These are phyloP conservation scores for Stigmatopora argus DNA, from an alignment of 2,113 vertebrate genomes.

Conservation along the genomic window DNA sequence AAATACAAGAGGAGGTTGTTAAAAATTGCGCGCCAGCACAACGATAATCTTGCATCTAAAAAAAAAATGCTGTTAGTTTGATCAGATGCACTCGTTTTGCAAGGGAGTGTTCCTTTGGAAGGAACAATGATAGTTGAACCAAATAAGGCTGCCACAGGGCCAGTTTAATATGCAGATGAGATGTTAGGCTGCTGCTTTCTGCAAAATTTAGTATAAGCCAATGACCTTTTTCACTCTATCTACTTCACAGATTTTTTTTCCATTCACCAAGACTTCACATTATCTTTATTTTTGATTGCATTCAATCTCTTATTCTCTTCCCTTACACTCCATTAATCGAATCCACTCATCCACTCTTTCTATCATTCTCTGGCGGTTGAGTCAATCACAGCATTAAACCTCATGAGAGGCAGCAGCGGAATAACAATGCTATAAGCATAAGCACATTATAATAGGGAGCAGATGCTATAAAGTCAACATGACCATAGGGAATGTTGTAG, in stretches of 20 bases:
- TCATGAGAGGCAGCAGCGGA: conserved; percentile 48
- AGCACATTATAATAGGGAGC: conserved; percentile 35
- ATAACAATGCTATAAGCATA: conserved; percentile 48
- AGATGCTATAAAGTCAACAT: conserved; percentile 34
- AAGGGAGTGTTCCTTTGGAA: conserved; percentile 46
- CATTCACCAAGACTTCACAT: conserved; percentile 25
- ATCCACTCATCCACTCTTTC: conserved; percentile 14
- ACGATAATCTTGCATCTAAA: conserved; percentile 15
- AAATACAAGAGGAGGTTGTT: conserved; percentile 39
- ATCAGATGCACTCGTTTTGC: conserved; percentile 56
- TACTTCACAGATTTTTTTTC: conserved; percentile 19
- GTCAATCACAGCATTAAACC: conserved; percentile 47
- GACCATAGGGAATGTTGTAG: conserved; percentile 35
- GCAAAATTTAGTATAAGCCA: conserved; percentile 47
- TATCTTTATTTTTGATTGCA: conserved; percentile 30
- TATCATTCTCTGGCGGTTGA: conserved; percentile 20
- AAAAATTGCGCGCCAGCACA: conserved; percentile 29
- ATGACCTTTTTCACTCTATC: conserved; percentile 15
- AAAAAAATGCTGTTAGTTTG: conserved; percentile 40
- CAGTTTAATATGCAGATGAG: conserved; percentile 65
- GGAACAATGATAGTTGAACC: conserved; percentile 60
- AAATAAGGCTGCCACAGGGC: conserved; percentile 54
- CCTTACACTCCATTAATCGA: conserved; percentile 38
- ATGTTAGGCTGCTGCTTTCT: conserved; percentile 37
- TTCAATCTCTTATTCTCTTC: conserved; percentile 2